Evolutionary conservation across 2,797 vertebrate species (phyloP), one percentile per base, ranked within the genome.

Genomic region (Neosilurus hyrtlii): DNA sequence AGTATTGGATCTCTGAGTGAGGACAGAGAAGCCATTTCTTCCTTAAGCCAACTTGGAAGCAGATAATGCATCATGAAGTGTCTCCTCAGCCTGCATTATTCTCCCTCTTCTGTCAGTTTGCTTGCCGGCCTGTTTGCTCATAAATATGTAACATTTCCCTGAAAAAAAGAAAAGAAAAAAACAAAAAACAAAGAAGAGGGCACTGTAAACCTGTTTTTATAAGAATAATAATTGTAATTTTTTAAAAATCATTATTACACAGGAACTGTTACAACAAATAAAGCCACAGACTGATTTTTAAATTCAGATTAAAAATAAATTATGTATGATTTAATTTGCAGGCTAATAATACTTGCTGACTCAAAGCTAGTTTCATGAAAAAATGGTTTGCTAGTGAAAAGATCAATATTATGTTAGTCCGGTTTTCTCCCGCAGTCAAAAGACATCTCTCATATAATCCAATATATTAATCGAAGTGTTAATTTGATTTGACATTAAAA

Each of bases 1-100:
- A 61, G 54, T 76, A 59, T 43, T 49, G 54, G 52, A 74, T 63
- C 54, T 35, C 63, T 62, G 75, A 79, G 51, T 79, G 67, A 72
- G 82, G 77, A 84, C 22, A 30, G 61, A 79, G 52, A 59, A 74
- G 26, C 22, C 11, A 18, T 68, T 80, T 79, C 51, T 71, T 80
- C 35, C 22, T 51, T 30, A 74, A 20, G 61, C 68, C 82, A 79
- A 54, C 82, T 84, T 81, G 77, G 83, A 84, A 72, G 70, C 72
- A 57, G 72, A 57, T 35, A 57, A 57, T 57, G 54, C 70, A 82
- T 82, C 80, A 84, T 35, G 67, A 76, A 74, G 63, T 81, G 68
- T 43, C 35, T 82, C 16, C 59, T 62, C 59, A 37, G 83, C 52
- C 80, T 57, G 71, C 75, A 75, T 75, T 30, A 20, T 84, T 84